Conservation (phyloP, 2,888 invertebrate genomes). For the Leptopilina myrica region DNA sequence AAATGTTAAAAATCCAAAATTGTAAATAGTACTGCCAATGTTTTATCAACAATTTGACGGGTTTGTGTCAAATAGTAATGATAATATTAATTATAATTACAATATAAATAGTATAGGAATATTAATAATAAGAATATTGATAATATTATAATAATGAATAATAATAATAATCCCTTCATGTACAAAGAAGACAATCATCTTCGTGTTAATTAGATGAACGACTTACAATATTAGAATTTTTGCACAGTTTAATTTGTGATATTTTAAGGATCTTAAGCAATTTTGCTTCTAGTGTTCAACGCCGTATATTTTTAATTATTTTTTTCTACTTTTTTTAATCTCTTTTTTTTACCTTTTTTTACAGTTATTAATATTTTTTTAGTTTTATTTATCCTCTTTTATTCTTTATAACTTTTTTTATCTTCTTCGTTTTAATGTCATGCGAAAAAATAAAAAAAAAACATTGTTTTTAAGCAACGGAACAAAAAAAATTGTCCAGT, state of each 20-base stretch:
- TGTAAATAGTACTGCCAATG: slow-evolving; percentile 36
- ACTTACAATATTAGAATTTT: slow-evolving; percentile 6
- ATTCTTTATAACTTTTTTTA: neutral
- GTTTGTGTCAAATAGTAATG: neutral
- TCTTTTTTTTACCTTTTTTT: neutral
- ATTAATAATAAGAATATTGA: neutral
- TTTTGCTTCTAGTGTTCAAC: slow-evolving; percentile 12
- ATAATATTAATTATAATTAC: neutral
- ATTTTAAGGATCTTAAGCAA: slow-evolving; percentile 18
- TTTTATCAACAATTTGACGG: slow-evolving; percentile 15
- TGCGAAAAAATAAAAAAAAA: neutral
- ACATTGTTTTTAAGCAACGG: neutral
- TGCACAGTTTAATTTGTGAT: slow-evolving; percentile 32
- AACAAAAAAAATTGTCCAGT: neutral
- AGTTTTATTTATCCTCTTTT: neutral
- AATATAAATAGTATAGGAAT: neutral
- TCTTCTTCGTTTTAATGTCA: neutral
- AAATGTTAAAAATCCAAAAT: slow-evolving; percentile 28
- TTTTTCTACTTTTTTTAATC: neutral
- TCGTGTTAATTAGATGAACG: slow-evolving; percentile 9
- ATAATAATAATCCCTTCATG: slow-evolving; percentile 5
- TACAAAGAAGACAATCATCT: slow-evolving; percentile 36
- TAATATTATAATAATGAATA: neutral
- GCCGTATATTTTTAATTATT: neutral
- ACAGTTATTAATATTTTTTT: neutral